Evolutionary conservation across 2,888 invertebrate species (phyloP), one percentile per base, ranked within the genome.

Genomic region (Lasiommata megera): DNA sequence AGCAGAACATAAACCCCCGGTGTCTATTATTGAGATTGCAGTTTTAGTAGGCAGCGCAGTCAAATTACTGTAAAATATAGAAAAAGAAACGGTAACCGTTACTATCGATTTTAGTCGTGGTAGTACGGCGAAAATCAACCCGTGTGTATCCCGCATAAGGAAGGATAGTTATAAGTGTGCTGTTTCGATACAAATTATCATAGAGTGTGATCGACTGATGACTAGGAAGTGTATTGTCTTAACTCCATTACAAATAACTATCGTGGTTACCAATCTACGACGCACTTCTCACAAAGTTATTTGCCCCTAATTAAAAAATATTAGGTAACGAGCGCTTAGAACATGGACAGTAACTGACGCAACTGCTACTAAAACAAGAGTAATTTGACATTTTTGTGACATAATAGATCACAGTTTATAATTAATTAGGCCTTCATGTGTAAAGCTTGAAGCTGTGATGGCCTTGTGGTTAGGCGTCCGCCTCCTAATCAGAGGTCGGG

Each of bases 111-210:
- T 34, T 3, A 9, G 34, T 1, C 34, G 34, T 34, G 11, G 34
- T 34, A 9, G 34, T 34, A 11, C 34, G 34, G 34, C 11, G 34
- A 34, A 34, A 11, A 34, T 34, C 1, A 1, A 34, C 34, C 34
- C 34, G 34, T 34, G 34, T 34, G 11, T 11, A 34, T 34, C 34
- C 11, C 34, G 34, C 34, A 14, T 44, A 44, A 84, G 84, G 83
- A 87, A 87, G 80, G 79, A 73, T 75, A 76, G 76, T 76, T 68
- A 67, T 60, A 58, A 41, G 56, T 53, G 31, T 48, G 50, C 44
- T 40, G 62, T 60, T 62, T 59, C 37, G 54, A 54, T 56, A 46
- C 58, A 37, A 59, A 56, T 56, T 58, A 59, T 58, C 58, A 55
- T 58, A 47, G 58, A 65, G 51, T 56, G 62, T 62, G 58, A 59